A percentile compares a stretch with the other conserved stretches of the same genome.
Evolutionary conservation across 1,140 invertebrate genomes (phyloP).

Genomic region (Phymastichus coffea): DNA sequence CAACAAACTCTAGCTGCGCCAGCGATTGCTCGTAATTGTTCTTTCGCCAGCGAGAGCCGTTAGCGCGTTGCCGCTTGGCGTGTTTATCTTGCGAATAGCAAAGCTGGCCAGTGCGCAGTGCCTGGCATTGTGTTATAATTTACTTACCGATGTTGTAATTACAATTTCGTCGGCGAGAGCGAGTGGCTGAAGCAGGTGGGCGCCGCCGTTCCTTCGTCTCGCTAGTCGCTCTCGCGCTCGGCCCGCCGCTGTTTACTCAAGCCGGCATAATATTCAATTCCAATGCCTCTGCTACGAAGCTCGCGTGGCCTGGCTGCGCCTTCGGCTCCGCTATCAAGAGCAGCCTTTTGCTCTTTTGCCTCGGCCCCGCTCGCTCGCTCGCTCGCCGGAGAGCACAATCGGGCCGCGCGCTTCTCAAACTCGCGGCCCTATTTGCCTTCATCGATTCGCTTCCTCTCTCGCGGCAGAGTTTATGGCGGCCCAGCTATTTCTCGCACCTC

Average conservation of each 20-base stretch:
- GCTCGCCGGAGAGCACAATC: neutral
- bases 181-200: constrained; percentile 23
- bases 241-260: constrained; percentile 45
- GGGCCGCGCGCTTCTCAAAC: no score
- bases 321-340: no score
- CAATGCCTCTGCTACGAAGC: constrained; percentile 41
- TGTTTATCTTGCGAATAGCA: constrained; percentile 57
- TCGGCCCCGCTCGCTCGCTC: neutral
- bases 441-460: no score
- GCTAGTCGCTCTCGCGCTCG: constrained; percentile 1
- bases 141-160: constrained; percentile 58
- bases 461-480: no score
- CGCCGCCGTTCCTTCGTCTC: constrained; percentile 26
- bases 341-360: constrained; percentile 11
- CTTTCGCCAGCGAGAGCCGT: neutral
- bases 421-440: no score
- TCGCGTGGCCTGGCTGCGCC: no score
- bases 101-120: constrained; percentile 36
- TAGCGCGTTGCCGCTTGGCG: constrained; percentile 24
- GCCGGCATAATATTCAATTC: constrained; percentile 55
- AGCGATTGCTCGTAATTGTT: constrained; percentile 21
- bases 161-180: constrained; percentile 45
- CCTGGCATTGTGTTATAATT: constrained; percentile 56
- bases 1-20: neutral
- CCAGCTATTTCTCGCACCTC: no score